Evolutionary conservation across 1,140 invertebrate species (phyloP).

Genomic region (Acyrthosiphon pisum): DNA sequence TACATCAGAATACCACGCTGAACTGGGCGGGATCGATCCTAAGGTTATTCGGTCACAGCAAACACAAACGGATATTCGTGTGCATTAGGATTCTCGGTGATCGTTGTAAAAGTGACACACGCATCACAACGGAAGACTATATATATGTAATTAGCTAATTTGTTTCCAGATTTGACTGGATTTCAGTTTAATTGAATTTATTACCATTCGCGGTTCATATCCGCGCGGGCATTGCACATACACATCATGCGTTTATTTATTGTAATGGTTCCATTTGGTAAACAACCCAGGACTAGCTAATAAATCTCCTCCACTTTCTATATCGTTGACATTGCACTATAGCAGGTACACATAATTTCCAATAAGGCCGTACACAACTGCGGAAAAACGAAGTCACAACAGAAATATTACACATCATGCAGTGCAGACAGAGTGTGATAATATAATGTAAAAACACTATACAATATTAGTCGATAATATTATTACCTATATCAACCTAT

Average conservation of each 20-base stretch:
- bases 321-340: neutral
- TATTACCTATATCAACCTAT: neutral
- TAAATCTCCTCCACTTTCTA: neutral
- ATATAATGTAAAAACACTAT: neutral
- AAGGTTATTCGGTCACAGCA: neutral
- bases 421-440: neutral
- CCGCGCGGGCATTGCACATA: neutral
- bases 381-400: neutral
- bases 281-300: too few relatives aligned
- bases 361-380: neutral
- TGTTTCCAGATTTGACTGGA: neutral
- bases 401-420: neutral
- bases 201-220: neutral
- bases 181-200: conserved; percentile 31
- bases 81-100: neutral
- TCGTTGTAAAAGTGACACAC: neutral
- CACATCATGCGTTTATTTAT: neutral
- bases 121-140: neutral
- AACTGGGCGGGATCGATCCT: neutral
- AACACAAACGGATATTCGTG: neutral
- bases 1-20: too few relatives aligned
- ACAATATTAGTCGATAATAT: neutral
- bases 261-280: conserved; percentile 5
- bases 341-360: neutral
- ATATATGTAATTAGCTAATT: neutral